Conservation (phyloP, 2,113 vertebrate species). For the Heliornis fulica region DNA sequence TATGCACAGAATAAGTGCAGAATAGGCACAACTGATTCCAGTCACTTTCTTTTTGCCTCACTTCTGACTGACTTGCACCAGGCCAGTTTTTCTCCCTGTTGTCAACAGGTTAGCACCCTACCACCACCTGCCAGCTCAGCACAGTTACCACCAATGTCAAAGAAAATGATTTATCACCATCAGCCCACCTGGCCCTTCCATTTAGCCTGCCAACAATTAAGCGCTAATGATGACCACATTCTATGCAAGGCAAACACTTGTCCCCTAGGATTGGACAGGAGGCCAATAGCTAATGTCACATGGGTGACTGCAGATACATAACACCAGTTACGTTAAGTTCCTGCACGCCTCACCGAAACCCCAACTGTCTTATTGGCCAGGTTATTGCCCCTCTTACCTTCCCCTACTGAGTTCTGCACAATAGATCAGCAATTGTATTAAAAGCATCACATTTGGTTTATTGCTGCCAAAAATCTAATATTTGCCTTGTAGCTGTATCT, state of each 20-base stretch:
- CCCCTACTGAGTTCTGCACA: not conserved
- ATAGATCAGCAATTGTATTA: not conserved
- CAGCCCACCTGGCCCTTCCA: too few species aligned
- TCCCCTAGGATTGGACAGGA: not conserved
- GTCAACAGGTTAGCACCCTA: not conserved
- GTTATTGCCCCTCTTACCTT: not conserved
- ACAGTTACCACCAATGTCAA: not conserved
- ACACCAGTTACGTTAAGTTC: not conserved
- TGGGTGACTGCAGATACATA: not conserved
- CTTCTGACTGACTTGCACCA: not conserved
- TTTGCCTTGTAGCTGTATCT: not conserved
- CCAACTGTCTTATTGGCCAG: not conserved
- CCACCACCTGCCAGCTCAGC: not conserved
- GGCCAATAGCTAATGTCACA: not conserved
- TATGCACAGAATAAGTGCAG: not conserved
- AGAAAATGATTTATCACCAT: not conserved
- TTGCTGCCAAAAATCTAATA: not conserved
- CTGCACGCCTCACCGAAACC: not conserved
- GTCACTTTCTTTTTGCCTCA: not conserved
- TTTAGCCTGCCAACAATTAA: not conserved
- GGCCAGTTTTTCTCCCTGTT: not conserved
- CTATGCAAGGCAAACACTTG: not conserved
- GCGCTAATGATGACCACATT: not conserved
- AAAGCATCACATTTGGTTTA: not conserved
- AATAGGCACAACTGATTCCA: accelerated